Evolutionary conservation across 2,888 invertebrate species (phyloP).

Genomic region (Apocheima hispidaria): DNA sequence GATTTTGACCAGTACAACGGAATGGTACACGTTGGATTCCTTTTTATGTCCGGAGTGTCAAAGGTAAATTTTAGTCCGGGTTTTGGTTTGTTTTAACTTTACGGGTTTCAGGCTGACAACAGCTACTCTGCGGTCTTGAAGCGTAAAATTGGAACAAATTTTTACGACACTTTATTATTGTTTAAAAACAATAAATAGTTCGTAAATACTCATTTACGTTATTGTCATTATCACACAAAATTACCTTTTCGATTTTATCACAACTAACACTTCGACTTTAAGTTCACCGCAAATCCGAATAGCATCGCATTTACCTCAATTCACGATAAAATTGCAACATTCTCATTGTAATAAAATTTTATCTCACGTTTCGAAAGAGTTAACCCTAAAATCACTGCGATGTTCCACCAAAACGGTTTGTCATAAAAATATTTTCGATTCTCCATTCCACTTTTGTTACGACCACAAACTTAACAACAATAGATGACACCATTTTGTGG

Average conservation of each 20-base stretch:
- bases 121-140: no score
- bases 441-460: slow-evolving; percentile 7
- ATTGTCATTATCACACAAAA: no score
- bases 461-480: neutral
- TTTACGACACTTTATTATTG: no score
- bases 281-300: slow-evolving; percentile 19
- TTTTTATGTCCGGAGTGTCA: no score
- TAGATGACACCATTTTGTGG: neutral
- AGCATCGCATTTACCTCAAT: slow-evolving; percentile 33
- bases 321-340: slow-evolving; percentile 41
- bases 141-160: no score
- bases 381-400: slow-evolving; percentile 38
- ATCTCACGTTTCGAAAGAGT: slow-evolving; percentile 36
- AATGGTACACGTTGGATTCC: no score
- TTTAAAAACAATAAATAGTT: no score
- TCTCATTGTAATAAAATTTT: slow-evolving; percentile 42
- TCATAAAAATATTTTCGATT: slow-evolving; percentile 41
- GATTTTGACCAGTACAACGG: no score
- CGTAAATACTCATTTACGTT: no score
- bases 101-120: no score
- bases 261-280: neutral
- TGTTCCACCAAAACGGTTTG: slow-evolving; percentile 37
- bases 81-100: no score
- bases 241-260: neutral
- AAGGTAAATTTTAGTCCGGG: no score